These are phyloP conservation scores for Ericerus pela DNA, from an alignment of 1,140 invertebrate species.

Conservation along the genomic window DNA sequence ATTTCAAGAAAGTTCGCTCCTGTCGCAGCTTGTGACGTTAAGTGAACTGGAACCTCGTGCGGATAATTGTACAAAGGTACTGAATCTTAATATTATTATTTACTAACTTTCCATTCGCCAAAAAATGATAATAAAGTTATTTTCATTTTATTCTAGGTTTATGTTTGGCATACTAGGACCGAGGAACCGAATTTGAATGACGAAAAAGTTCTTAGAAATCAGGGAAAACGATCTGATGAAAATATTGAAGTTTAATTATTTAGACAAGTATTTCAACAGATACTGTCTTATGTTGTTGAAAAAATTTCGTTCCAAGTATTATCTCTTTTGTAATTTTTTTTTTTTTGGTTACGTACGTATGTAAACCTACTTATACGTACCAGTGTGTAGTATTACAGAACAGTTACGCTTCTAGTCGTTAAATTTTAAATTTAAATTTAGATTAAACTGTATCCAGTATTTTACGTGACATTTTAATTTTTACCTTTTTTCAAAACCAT, in stretches of 20 bases:
- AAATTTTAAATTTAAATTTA: too few species aligned
- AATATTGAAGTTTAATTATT: slow-evolving; percentile 57
- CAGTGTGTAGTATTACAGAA: too few species aligned
- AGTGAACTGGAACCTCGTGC: slow-evolving; percentile 77
- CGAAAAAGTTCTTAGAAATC: slow-evolving; percentile 40
- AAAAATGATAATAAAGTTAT: slow-evolving; percentile 5
- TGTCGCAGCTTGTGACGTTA: slow-evolving; percentile 59
- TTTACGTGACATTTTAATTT: too few species aligned
- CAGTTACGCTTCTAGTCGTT: too few species aligned
- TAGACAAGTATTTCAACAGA: too few species aligned
- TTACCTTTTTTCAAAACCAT: too few species aligned
- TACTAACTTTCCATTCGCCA: slow-evolving; percentile 17
- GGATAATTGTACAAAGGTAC: slow-evolving; percentile 70
- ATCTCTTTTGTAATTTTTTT: too few species aligned
- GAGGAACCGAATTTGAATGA: slow-evolving; percentile 60
- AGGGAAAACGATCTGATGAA: slow-evolving; percentile 42
- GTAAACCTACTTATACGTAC: too few species aligned
- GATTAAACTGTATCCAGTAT: too few species aligned
- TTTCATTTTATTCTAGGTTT: slow-evolving; percentile 39
- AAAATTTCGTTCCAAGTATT: too few species aligned
- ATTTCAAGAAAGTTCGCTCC: slow-evolving; percentile 81
- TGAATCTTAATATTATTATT: slow-evolving; percentile 7
- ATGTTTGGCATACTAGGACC: slow-evolving; percentile 95
- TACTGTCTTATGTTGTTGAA: too few species aligned
- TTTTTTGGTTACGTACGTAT: too few species aligned